Percentiles rank a stretch among this genome's conserved stretches.
phyloP scores from a whole-genome alignment of 1,140 invertebrate species.

The Panagrolaimus sp. region DNA sequence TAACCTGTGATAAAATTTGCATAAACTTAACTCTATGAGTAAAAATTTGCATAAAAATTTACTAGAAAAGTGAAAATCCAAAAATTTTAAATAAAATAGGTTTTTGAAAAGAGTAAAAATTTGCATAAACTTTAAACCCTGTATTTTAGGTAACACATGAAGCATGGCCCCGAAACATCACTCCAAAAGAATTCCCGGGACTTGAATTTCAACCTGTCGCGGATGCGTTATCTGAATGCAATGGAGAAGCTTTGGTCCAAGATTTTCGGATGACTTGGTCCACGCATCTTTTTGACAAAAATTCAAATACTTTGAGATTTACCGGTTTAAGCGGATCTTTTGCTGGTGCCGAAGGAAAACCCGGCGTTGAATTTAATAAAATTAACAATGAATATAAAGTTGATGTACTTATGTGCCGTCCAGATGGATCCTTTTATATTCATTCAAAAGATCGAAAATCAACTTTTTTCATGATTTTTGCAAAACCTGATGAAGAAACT shows the following conservation, averaged over 20 bases:
- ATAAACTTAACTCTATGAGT: too few species aligned
- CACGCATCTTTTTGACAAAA: neutral
- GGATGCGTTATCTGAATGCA: neutral
- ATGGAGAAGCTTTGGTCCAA: conserved; percentile 27
- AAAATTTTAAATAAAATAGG: too few species aligned
- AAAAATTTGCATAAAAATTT: too few species aligned
- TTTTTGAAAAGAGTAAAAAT: too few species aligned
- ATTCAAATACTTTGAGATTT: conserved; percentile 30
- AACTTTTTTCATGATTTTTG: conserved; percentile 38
- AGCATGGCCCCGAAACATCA: conserved; percentile 25
- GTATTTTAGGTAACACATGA: conserved; percentile 23
- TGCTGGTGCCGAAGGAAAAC: conserved; percentile 41
- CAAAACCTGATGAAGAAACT: conserved; percentile 30
- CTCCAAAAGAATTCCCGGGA: neutral
- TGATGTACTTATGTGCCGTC: conserved; percentile 12
- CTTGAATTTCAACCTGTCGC: conserved; percentile 7
- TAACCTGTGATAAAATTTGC: too few species aligned
- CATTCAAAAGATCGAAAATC: conserved; percentile 23
- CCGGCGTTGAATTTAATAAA: conserved; percentile 35
- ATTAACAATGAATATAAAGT: conserved; percentile 32
- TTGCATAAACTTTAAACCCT: too few species aligned
- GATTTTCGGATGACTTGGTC: conserved; percentile 42
- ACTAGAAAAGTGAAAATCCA: too few species aligned
- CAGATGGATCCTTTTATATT: conserved; percentile 41
- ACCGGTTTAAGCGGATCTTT: conserved; percentile 44